These are phyloP conservation scores for Chlorops oryzae DNA, from an alignment of 1,140 invertebrate genomes.

Conservation along the genomic window DNA sequence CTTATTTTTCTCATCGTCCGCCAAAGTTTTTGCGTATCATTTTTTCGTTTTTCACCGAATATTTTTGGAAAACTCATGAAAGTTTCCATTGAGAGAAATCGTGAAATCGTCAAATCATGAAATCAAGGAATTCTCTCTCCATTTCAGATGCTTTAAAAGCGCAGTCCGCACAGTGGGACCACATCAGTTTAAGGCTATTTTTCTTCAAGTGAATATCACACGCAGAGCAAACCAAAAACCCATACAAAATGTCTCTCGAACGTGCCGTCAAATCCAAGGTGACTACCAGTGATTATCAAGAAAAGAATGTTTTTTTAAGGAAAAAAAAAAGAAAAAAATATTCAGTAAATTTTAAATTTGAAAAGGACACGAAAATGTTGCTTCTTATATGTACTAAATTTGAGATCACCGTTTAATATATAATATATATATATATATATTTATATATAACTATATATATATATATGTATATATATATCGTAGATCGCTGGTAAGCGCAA, in stretches of 20 bases:
- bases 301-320: conserved; percentile 6
- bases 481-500: conserved; percentile 86
- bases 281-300: conserved; percentile 28
- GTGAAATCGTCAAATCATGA: not conserved
- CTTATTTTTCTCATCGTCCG: not conserved
- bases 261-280: conserved; percentile 62
- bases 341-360: conserved; percentile 5
- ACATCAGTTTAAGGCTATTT: conserved; percentile 36
- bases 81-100: conserved; percentile 2
- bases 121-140: conserved; percentile 19
- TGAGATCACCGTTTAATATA: not conserved
- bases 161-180: conserved; percentile 28
- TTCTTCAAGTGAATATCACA: conserved; percentile 39
- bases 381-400: not conserved
- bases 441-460: not conserved
- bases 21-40: not conserved
- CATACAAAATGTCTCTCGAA: conserved; percentile 57
- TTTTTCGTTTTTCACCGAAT: conserved; percentile 23
- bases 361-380: not conserved
- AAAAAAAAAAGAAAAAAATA: conserved; percentile 12
- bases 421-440: not conserved
- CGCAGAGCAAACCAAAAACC: conserved; percentile 27
- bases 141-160: conserved; percentile 33
- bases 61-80: conserved; percentile 46
- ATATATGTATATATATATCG: not conserved